phyloP scores from a whole-genome alignment of 2,797 vertebrate genomes.

The Acomys russatus region DNA sequence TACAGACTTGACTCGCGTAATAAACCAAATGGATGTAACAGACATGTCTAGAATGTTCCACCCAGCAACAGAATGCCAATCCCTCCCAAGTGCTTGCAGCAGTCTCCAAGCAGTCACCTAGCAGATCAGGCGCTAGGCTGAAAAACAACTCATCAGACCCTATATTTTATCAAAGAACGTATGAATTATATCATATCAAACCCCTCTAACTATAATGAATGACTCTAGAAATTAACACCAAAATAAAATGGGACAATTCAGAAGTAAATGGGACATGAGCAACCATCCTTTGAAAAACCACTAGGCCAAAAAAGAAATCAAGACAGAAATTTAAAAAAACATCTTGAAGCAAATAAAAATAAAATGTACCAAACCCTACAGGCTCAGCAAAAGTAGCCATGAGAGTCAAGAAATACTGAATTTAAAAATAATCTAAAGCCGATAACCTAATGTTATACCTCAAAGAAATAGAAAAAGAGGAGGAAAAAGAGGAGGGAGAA shows the following conservation, averaged over 20 bases:
- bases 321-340: not conserved
- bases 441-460: not conserved
- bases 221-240: not conserved
- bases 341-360: not conserved
- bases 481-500: no score
- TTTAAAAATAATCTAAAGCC: not conserved
- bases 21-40: not conserved
- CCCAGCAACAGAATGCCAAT: not conserved
- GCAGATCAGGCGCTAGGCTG: not conserved
- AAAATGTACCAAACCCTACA: not conserved
- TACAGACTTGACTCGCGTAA: not conserved
- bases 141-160: not conserved
- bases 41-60: not conserved
- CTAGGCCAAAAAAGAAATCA: not conserved
- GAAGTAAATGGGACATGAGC: not conserved
- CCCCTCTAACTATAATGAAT: not conserved
- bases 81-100: not conserved
- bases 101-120: not conserved
- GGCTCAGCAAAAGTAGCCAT: not conserved
- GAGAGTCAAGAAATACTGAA: not conserved
- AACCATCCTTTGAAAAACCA: not conserved
- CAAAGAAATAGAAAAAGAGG: not conserved
- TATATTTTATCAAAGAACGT: not conserved
- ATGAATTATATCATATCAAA: not conserved
- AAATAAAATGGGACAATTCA: not conserved